phyloP scores from a whole-genome alignment of 2,888 invertebrate species.

The Cerceris ruficornis region DNA sequence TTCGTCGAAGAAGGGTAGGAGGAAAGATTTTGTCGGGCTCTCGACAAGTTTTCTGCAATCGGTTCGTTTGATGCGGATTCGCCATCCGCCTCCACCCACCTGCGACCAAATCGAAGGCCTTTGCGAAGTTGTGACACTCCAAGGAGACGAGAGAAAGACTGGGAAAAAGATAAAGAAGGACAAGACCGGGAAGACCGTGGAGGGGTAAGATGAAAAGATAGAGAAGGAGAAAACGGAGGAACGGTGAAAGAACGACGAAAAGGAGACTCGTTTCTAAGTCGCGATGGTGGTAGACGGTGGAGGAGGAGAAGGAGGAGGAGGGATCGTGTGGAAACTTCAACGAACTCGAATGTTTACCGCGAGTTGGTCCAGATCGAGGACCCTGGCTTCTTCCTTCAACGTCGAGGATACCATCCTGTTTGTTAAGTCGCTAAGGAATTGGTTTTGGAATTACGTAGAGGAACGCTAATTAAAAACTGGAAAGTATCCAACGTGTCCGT shows the following conservation, averaged over 20 bases:
- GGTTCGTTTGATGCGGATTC: slow-evolving; percentile 74
- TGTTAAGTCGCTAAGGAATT: slow-evolving; percentile 61
- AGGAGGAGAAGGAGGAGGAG: slow-evolving; percentile 6
- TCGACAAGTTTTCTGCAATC: slow-evolving; percentile 73
- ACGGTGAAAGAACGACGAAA: slow-evolving; percentile 35
- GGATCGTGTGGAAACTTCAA: slow-evolving; percentile 60
- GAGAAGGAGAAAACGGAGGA: slow-evolving; percentile 13
- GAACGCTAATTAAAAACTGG: slow-evolving; percentile 70
- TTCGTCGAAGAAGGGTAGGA: not conserved
- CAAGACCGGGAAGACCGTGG: slow-evolving; percentile 6
- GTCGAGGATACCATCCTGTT: slow-evolving; percentile 42
- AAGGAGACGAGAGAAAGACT: slow-evolving; percentile 36
- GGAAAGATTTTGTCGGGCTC: slow-evolving; percentile 53
- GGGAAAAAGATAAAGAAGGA: slow-evolving; percentile 23
- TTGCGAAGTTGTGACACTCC: slow-evolving; percentile 69
- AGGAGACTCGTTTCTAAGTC: slow-evolving; percentile 50
- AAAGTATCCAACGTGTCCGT: slow-evolving; percentile 11
- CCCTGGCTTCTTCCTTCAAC: slow-evolving; percentile 39
- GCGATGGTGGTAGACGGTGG: slow-evolving; percentile 14
- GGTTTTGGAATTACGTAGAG: slow-evolving; percentile 61
- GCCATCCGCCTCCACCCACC: slow-evolving; percentile 55
- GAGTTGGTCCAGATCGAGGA: slow-evolving; percentile 62
- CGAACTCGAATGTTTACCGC: slow-evolving; percentile 73
- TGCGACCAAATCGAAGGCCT: slow-evolving; percentile 66
- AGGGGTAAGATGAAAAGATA: slow-evolving; percentile 13